Conservation (phyloP, 1,140 invertebrate species). For the Frieseomelitta varia region DNA sequence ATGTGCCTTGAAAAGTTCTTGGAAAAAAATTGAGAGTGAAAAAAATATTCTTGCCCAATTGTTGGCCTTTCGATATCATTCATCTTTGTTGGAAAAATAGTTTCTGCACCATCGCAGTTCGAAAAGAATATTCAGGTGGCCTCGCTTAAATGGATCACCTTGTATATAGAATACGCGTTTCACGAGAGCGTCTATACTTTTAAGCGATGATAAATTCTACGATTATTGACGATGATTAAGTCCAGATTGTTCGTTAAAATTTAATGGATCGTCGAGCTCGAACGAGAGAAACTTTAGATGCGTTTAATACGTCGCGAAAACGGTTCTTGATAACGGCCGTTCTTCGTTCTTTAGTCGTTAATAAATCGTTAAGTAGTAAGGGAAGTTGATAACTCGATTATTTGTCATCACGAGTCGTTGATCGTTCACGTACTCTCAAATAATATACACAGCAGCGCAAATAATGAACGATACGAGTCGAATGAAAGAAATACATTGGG, state of each 20-base stretch:
- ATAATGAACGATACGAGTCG: no score
- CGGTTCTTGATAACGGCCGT: neutral
- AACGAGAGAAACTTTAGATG: neutral
- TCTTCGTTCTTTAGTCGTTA: neutral
- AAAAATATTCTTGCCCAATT: no score
- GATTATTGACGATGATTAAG: neutral
- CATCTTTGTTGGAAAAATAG: no score
- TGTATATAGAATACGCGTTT: neutral
- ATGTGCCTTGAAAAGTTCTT: no score
- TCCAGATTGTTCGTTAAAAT: neutral
- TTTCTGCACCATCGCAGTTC: no score
- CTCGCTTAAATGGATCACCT: no score
- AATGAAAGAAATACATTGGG: no score
- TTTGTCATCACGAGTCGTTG: neutral
- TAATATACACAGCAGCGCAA: neutral
- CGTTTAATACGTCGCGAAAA: neutral
- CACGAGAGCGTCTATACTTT: neutral
- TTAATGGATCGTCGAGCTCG: neutral
- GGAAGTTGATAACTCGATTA: neutral
- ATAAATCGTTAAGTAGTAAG: neutral
- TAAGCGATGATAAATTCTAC: neutral
- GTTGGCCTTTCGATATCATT: no score
- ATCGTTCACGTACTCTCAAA: neutral
- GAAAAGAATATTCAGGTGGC: no score
- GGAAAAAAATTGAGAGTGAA: no score